Conservation (phyloP, 2,113 vertebrate species). For the Tupaia tana region DNA sequence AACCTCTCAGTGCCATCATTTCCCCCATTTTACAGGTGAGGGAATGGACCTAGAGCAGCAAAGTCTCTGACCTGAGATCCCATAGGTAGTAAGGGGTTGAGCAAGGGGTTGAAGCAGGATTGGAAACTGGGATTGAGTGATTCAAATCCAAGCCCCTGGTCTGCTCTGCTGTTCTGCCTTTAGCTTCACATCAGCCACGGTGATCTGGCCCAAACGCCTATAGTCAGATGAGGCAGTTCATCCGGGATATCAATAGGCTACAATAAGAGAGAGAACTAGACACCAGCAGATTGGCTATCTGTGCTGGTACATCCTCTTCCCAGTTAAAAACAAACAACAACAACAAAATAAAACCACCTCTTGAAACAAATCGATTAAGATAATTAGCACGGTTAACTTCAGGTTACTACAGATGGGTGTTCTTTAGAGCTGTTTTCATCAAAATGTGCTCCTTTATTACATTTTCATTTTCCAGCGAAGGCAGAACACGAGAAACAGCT, state of each 20-base stretch:
- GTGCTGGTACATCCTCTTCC: neutral
- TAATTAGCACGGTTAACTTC: neutral
- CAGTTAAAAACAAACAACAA: too few relatives aligned
- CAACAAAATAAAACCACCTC: neutral
- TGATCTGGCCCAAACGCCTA: neutral
- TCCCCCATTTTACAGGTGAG: neutral
- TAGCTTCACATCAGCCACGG: rapidly evolving
- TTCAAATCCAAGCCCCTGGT: neutral
- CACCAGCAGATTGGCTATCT: neutral
- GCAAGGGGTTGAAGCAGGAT: neutral
- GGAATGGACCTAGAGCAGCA: neutral
- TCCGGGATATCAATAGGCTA: neutral
- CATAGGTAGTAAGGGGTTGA: neutral
- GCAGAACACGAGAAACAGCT: neutral
- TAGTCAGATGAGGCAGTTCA: neutral
- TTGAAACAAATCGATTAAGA: neutral
- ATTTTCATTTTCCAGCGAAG: neutral
- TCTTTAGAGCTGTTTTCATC: neutral
- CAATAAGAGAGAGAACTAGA: neutral
- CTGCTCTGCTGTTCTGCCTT: neutral
- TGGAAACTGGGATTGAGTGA: neutral
- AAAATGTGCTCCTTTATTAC: neutral
- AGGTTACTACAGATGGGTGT: neutral
- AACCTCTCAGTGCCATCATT: neutral
- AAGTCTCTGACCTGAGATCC: neutral